Conservation (phyloP, 2,113 vertebrate species). For the Paratilapia polleni region DNA sequence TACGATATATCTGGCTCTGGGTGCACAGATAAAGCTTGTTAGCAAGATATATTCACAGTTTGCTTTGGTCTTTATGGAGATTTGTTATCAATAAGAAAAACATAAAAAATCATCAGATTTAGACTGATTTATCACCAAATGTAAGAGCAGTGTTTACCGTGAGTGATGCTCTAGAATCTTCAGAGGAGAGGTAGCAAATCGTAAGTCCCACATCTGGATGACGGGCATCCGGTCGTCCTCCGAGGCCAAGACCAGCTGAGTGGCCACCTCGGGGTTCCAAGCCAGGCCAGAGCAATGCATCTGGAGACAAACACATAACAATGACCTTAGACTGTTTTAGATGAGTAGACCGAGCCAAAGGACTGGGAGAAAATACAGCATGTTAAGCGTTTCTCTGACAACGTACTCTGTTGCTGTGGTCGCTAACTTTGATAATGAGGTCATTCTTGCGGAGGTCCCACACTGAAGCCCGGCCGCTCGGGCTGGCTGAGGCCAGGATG, state of each 20-base stretch:
- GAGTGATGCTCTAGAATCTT: conserved; percentile 94
- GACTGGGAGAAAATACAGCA: background rate
- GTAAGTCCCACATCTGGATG: conserved; percentile 97
- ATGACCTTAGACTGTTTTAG: background rate
- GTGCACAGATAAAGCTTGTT: background rate
- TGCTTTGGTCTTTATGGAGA: background rate
- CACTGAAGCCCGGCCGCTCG: conserved; percentile 90
- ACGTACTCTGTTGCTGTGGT: conserved; percentile 94
- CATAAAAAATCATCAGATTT: background rate
- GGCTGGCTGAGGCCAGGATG: conserved; percentile 88
- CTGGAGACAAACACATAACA: conserved; percentile 64
- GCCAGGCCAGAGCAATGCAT: conserved; percentile 97
- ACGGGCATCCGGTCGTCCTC: conserved; percentile 96
- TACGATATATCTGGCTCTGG: background rate
- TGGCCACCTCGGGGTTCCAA: conserved; percentile 96
- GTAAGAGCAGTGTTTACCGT: conserved; percentile 79
- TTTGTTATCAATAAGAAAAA: background rate
- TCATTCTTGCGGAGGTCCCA: conserved; percentile 98
- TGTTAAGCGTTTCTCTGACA: background rate
- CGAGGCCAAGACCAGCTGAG: conserved; percentile 93
- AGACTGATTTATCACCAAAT: background rate
- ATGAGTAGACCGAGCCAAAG: background rate
- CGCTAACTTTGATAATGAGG: conserved; percentile 98
- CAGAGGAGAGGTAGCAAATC: conserved; percentile 94
- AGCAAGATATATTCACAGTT: background rate